phyloP scores from a whole-genome alignment of 64 coral and sea anemone genomes.

The Pocillopora damicornis region DNA sequence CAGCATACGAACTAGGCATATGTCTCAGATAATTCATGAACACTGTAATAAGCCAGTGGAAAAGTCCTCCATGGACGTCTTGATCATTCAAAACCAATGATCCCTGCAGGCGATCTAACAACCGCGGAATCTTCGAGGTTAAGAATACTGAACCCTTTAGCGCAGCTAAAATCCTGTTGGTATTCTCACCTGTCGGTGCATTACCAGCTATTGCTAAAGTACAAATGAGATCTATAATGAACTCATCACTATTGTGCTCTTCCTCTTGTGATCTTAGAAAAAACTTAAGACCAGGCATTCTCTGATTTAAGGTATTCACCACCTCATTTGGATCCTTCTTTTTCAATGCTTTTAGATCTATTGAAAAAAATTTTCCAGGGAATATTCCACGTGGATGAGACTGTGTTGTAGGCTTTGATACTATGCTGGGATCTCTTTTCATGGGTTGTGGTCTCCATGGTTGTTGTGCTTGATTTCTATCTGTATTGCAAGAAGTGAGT shows the following conservation, averaged over 20 bases:
- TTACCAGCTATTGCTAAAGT: conserved; percentile 13
- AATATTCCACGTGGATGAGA: background rate
- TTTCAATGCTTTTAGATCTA: conserved; percentile 3
- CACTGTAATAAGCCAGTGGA: conserved; percentile 31
- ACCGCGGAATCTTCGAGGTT: conserved; percentile 4
- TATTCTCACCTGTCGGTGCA: conserved; percentile 8
- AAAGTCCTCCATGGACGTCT: background rate
- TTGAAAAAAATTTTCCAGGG: background rate
- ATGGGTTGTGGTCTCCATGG: background rate
- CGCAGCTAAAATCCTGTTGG: conserved; percentile 17
- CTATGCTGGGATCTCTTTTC: too few relatives aligned
- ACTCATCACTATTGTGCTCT: background rate
- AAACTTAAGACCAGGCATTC: background rate
- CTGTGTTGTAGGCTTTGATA: background rate
- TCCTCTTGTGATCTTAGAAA: conserved; percentile 5
- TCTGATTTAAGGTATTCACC: background rate
- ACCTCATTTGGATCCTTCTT: background rate
- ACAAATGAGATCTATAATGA: conserved; percentile 25
- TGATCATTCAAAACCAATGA: background rate
- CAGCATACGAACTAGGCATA: conserved; percentile 64
- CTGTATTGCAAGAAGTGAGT: background rate
- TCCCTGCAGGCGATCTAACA: conserved; percentile 10
- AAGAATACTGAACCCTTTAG: conserved; percentile 21
- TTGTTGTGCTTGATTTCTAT: conserved; percentile 17
- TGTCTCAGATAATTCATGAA: conserved; percentile 48